These are phyloP conservation scores for Litoditis marina DNA, from an alignment of 2,888 invertebrate species.

Conservation along the genomic window DNA sequence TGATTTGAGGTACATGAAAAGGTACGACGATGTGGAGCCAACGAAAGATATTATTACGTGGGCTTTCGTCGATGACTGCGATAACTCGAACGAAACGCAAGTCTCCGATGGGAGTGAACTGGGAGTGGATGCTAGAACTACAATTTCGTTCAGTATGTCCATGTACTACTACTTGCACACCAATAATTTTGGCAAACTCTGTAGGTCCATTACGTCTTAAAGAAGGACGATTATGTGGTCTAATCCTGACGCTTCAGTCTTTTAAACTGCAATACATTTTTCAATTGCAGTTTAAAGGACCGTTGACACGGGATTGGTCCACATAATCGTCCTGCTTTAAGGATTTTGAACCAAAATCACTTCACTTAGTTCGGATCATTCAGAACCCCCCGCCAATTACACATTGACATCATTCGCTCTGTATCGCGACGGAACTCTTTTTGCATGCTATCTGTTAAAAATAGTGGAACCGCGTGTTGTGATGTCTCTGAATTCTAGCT, in stretches of 20 bases:
- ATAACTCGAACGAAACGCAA: slow-evolving; percentile 15
- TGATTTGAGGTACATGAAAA: slow-evolving; percentile 41
- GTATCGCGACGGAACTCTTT: slow-evolving; percentile 29
- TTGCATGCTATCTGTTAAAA: slow-evolving; percentile 36
- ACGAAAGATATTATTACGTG: slow-evolving; percentile 38
- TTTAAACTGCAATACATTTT: no score
- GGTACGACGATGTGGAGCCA: slow-evolving; percentile 30
- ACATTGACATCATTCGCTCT: slow-evolving; percentile 33
- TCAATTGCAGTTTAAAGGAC: no score
- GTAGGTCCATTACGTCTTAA: neutral
- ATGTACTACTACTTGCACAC: neutral
- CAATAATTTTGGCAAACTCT: neutral
- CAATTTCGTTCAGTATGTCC: slow-evolving; percentile 30
- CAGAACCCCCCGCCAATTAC: no score
- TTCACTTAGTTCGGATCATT: neutral
- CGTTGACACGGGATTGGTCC: no score
- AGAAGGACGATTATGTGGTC: no score
- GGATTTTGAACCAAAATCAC: neutral
- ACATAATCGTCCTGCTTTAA: no score
- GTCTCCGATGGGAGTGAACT: slow-evolving; percentile 38
- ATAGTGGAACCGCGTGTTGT: slow-evolving; percentile 37
- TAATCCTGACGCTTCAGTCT: no score
- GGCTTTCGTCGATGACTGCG: slow-evolving; percentile 41
- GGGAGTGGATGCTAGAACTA: slow-evolving; percentile 42
- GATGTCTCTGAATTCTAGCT: slow-evolving; percentile 28